Conservation (phyloP, 2,113 vertebrate genomes). For the Elaphurus davidianus region DNA sequence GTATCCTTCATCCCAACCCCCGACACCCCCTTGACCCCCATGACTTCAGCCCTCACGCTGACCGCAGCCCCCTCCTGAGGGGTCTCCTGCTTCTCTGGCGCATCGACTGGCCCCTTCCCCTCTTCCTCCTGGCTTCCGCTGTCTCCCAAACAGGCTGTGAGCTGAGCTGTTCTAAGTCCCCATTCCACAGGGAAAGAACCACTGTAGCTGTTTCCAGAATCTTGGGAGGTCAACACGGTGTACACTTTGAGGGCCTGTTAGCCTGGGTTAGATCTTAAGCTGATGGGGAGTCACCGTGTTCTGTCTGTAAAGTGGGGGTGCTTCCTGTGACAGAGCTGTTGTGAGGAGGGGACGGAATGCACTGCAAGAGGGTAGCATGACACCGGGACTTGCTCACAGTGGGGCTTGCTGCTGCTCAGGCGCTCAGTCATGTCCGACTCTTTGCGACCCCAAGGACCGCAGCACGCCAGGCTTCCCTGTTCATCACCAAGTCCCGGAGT, state of each 20-base stretch:
- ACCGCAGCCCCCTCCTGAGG: background rate
- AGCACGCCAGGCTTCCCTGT: background rate
- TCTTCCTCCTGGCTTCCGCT: background rate
- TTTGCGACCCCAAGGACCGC: background rate
- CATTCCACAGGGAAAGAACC: background rate
- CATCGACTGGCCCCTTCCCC: background rate
- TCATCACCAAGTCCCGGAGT: background rate
- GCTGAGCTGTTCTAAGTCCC: background rate
- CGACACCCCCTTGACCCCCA: background rate
- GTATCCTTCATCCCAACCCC: background rate
- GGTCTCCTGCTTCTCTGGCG: background rate
- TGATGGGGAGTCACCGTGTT: background rate
- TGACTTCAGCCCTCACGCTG: background rate
- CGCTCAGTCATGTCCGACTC: rapidly evolving
- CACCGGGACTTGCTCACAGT: background rate
- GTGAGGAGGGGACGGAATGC: background rate
- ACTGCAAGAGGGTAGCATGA: background rate
- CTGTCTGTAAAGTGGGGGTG: background rate
- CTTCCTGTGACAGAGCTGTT: background rate
- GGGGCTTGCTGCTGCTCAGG: background rate
- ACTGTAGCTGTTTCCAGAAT: background rate
- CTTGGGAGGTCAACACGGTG: background rate
- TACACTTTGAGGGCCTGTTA: background rate
- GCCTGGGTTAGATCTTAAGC: background rate
- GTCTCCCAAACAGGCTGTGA: background rate